Conservation (phyloP, 23 tunicate genomes). For the Aplidium turbinatum region DNA sequence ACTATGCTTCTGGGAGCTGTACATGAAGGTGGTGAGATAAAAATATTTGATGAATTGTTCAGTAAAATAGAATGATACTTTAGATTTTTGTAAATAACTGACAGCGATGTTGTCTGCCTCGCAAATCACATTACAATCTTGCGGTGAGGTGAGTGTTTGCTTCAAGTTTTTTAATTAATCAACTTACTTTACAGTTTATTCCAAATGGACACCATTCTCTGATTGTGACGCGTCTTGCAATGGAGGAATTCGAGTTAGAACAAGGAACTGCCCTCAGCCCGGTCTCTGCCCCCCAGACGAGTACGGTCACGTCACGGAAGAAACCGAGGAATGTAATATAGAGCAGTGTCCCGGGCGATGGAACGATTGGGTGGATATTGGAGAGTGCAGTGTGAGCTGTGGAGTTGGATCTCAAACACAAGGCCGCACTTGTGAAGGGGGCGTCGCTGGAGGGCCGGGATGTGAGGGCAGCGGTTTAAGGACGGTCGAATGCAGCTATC, state of each 20-base stretch:
- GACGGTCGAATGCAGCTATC: too few relatives aligned
- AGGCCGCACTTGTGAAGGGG: background rate
- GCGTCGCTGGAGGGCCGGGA: too few relatives aligned
- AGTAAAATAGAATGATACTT: too few relatives aligned
- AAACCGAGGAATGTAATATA: slow-evolving; percentile 20
- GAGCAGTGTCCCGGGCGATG: slow-evolving; percentile 40
- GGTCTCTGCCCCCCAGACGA: slow-evolving; percentile 29
- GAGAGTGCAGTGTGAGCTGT: slow-evolving; percentile 20
- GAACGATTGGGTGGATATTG: slow-evolving; percentile 9
- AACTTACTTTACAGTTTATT: background rate
- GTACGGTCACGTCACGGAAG: slow-evolving; percentile 9
- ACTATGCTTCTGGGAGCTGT: too few relatives aligned
- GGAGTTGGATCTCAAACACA: slow-evolving; percentile 20
- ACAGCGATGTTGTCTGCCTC: too few relatives aligned
- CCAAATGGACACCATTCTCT: background rate
- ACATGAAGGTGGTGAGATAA: too few relatives aligned
- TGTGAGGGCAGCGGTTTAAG: too few relatives aligned
- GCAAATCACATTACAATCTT: too few relatives aligned
- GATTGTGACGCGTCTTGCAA: slow-evolving; percentile 11
- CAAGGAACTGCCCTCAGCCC: slow-evolving; percentile 8
- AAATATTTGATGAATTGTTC: too few relatives aligned
- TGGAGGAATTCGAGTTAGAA: slow-evolving; percentile 14
- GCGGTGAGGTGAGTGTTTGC: too few relatives aligned
- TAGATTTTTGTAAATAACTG: too few relatives aligned
- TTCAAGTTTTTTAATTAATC: too few relatives aligned